Evolutionary conservation across 2,113 vertebrate species (phyloP), one percentile per base, ranked within the genome.

Genomic region (Mormyrus lacerda): DNA sequence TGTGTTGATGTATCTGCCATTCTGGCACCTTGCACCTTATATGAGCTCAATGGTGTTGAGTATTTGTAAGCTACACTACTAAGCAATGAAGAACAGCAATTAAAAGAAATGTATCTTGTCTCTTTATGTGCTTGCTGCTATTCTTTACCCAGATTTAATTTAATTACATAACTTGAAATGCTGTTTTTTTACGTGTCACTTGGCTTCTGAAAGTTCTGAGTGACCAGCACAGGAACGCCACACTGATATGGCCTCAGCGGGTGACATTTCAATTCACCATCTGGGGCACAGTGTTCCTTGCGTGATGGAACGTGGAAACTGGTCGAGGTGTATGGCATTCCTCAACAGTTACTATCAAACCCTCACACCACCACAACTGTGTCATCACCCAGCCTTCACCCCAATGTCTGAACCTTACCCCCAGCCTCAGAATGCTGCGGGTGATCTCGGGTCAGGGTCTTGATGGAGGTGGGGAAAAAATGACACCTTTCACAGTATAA

Each of bases 251-350:
- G 92, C 89, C 92, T 94, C 94, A 92, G 95, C 95, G 95, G 94
- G 95, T 95, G 95, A 88, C 96, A 96, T 97, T 97, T 96, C 92
- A 86, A 69, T 94, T 95, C 91, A 95, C 94, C 94, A 95, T 95
- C 95, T 21, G 94, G 90, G 93, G 93, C 51, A 85, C 87, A 92
- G 93, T 96, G 97, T 98, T 97, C 97, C 94, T 97, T 93, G 94
- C 95, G 96, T 97, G 96, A 95, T 95, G 95, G 93, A 95, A 91
- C 91, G 31, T 97, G 94, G 96, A 97, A 97, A 97, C 95, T 94
- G 90, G 94, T 96, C 94, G 94, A 93, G 94, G 91, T 92, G 94
- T 92, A 94, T 95, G 93, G 93, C 96, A 96, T 97, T 97, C 95
- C 95, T 97, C 96, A 97, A 96, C 96, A 97, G 96, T 96, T 79